phyloP scores from a whole-genome alignment of 2,113 vertebrate species.

The Xenus cinereus region DNA sequence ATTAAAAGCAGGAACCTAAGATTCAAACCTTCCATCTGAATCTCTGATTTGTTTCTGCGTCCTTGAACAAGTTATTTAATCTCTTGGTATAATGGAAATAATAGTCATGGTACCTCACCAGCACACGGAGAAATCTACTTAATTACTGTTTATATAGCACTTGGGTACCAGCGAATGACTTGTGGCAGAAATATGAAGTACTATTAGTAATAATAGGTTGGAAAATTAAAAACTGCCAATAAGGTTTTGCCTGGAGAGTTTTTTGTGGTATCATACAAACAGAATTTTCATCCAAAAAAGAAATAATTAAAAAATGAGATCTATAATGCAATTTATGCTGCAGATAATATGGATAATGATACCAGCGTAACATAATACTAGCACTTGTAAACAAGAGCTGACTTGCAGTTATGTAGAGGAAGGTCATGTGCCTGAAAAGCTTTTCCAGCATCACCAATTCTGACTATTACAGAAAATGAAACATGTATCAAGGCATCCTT shows the following conservation, averaged over 20 bases:
- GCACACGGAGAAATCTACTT: background rate
- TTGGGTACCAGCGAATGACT: background rate
- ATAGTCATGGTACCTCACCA: background rate
- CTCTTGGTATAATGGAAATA: background rate
- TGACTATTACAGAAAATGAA: slow-evolving; percentile 33
- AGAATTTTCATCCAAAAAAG: background rate
- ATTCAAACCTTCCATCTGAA: background rate
- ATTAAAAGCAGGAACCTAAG: background rate
- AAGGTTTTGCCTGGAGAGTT: background rate
- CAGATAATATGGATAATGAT: background rate
- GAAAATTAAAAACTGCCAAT: background rate
- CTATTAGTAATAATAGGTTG: background rate
- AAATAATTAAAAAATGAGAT: background rate
- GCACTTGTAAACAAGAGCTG: background rate
- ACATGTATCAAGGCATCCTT: background rate
- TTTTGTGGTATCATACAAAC: background rate
- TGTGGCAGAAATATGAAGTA: background rate
- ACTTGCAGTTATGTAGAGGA: background rate
- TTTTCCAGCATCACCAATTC: slow-evolving; percentile 4
- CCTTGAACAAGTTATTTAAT: background rate
- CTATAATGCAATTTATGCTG: background rate
- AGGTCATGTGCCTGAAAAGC: background rate
- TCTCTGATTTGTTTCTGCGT: background rate
- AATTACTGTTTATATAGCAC: background rate
- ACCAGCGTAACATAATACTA: background rate